phyloP scores from a whole-genome alignment of 1,140 invertebrate species.

The Tenebrio molitor region DNA sequence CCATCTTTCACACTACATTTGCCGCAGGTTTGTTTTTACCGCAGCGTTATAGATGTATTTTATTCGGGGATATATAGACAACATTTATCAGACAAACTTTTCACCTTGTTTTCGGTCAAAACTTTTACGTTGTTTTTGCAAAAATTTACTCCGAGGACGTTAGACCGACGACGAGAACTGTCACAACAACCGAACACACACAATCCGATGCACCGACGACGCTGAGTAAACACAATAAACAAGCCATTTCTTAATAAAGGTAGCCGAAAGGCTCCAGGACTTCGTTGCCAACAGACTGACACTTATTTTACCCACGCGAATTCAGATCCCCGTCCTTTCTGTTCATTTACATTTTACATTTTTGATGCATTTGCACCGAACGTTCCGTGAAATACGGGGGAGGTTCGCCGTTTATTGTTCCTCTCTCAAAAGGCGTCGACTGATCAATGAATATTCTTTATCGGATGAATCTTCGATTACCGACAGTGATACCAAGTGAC shows the following conservation, averaged over 20 bases:
- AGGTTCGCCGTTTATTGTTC: too few relatives aligned
- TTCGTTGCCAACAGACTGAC: too few relatives aligned
- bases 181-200: conserved; percentile 21
- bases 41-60: conserved; percentile 30
- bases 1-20: conserved; percentile 39
- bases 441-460: too few relatives aligned
- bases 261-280: too few relatives aligned
- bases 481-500: too few relatives aligned
- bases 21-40: conserved; percentile 33
- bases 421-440: too few relatives aligned
- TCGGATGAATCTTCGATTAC: too few relatives aligned
- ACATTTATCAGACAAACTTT: conserved; percentile 36
- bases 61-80: conserved; percentile 29
- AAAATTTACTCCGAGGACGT: conserved; percentile 21
- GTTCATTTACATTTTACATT: too few relatives aligned
- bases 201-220: conserved; percentile 1
- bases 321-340: too few relatives aligned
- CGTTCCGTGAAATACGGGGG: too few relatives aligned
- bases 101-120: conserved; percentile 35
- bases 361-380: too few relatives aligned
- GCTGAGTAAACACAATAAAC: conserved; percentile 7
- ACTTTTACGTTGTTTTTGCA: conserved; percentile 36
- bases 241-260: conserved; percentile 18
- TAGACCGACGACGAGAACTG: conserved; percentile 16
- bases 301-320: too few relatives aligned